Base-by-base conservation (phyloP, 2,888 invertebrate species). In the Proisotoma minuta region DNA sequence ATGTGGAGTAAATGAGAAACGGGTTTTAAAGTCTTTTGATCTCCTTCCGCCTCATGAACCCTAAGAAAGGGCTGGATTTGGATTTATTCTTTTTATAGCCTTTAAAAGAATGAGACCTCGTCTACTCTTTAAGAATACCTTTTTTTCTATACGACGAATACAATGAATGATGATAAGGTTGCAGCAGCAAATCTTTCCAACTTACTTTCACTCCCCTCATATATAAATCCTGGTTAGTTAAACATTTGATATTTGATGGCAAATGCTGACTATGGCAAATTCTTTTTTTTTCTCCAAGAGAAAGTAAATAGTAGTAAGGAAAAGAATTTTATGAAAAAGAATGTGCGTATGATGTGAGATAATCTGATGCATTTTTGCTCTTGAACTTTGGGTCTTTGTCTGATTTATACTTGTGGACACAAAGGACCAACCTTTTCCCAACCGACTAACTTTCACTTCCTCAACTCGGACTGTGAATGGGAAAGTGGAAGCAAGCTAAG, bases 11-110 rank as follows among this genome's bases (percentile, higher is more conserved):
- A 54, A 54, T 54, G 39, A 54, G 24, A 54, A 54, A 54, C 53
- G 27, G 39, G n/a, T 15, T 27, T 29, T 54, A 43, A 43, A 54
- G 34, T 54, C 53, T 26, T 54, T 54, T 54, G 53, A 54, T 34
- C 53, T 54, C 20, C 39, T 54, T 54, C 53, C 53, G 53, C 53
- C 53, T 39, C 53, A 54, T 54, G 53, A 54, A 54, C 39, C 23
- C 23, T 15, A 51, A 20, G n/a, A 51, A 51, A 51, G 28, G 51
- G 51, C n/a, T 12, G 51, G 51, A 51, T 51, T 26, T 51, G 51
- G 23, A n/a, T 51, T 26, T 51, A 51, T 51, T 27, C 51, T n/a
- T 28, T 49, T 23, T 28, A 27, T 20, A 43, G 43, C 15, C 10
- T 43, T 43, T 5, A 43, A 43, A n/a, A 43, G 43, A 43, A 43